Percentiles rank a stretch among this genome's conserved stretches.
These are phyloP conservation scores for Daubentonia madagascariensis DNA, from an alignment of 2,113 vertebrate genomes.

Conservation along the genomic window DNA sequence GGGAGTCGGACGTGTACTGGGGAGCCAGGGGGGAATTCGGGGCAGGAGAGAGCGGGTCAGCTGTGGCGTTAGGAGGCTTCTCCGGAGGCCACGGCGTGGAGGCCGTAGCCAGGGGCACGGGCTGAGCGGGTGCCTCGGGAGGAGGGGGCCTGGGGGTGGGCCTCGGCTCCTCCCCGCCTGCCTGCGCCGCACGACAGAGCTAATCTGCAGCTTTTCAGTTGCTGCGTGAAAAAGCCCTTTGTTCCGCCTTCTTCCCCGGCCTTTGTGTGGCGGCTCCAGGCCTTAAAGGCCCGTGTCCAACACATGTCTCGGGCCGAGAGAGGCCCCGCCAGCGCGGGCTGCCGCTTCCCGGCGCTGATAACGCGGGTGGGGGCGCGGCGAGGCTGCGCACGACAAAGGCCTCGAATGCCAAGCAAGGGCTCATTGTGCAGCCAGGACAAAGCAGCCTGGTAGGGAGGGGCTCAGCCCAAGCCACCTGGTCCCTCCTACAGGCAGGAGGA, in stretches of 20 bases:
- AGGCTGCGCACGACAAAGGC: slow-evolving; percentile 56
- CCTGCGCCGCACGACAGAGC: not conserved
- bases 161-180: not conserved
- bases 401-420: slow-evolving; percentile 43
- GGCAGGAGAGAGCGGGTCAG: not conserved
- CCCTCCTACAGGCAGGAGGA: not conserved
- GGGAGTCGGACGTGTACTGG: not conserved
- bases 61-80: not conserved
- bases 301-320: slow-evolving; percentile 77
- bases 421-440: slow-evolving; percentile 49
- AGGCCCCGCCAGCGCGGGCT: slow-evolving; percentile 73
- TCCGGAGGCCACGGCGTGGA: not conserved
- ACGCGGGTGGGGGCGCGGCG: slow-evolving; percentile 63
- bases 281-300: slow-evolving; percentile 83
- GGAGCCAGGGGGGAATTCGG: not conserved
- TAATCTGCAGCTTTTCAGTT: slow-evolving; percentile 82
- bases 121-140: not conserved
- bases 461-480: accelerated
- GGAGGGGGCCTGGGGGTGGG: not conserved
- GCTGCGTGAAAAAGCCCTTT: slow-evolving; percentile 81
- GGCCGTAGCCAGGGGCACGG: not conserved
- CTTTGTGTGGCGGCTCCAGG: slow-evolving; percentile 80
- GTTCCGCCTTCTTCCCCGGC: slow-evolving; percentile 77
- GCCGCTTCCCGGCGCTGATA: slow-evolving; percentile 79
- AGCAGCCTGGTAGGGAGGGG: slow-evolving; percentile 10